Evolutionary conservation across 2,888 invertebrate genomes (phyloP).

Genomic region (Cosmia pyralina): DNA sequence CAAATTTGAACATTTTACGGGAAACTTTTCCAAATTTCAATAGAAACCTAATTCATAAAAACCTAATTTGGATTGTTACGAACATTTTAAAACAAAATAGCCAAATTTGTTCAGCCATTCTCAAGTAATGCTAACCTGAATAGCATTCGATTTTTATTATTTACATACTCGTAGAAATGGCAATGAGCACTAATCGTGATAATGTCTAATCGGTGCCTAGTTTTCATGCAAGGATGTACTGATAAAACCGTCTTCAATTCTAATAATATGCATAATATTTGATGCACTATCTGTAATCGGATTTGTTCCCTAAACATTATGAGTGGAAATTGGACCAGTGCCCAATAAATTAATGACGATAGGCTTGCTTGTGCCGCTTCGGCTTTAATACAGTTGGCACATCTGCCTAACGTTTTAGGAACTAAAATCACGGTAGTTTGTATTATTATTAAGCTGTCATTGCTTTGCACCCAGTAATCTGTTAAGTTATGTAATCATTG

Average conservation of each 20-base stretch:
- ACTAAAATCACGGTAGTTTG: neutral
- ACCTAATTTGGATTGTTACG: no score
- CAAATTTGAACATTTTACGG: no score
- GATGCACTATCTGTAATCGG: neutral
- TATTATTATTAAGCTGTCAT: neutral
- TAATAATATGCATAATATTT: slow-evolving; percentile 11
- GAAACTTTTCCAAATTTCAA: no score
- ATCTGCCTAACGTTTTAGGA: slow-evolving; percentile 7
- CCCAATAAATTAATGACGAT: slow-evolving; percentile 26
- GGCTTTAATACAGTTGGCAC: slow-evolving; percentile 30
- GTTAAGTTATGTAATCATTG: no score
- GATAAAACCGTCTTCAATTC: neutral
- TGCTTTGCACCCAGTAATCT: no score
- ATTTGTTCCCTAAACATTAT: slow-evolving; percentile 7
- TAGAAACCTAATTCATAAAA: no score
- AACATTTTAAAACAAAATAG: no score
- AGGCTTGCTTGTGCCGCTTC: slow-evolving; percentile 5
- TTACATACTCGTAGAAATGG: no score
- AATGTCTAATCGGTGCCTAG: neutral
- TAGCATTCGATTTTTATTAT: no score
- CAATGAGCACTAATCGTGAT: neutral
- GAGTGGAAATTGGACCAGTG: slow-evolving; percentile 14
- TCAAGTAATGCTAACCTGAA: no score
- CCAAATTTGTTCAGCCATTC: no score
- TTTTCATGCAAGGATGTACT: neutral